Base-by-base conservation (phyloP, 2,113 vertebrate species). In the Pluvianellus socialis region DNA sequence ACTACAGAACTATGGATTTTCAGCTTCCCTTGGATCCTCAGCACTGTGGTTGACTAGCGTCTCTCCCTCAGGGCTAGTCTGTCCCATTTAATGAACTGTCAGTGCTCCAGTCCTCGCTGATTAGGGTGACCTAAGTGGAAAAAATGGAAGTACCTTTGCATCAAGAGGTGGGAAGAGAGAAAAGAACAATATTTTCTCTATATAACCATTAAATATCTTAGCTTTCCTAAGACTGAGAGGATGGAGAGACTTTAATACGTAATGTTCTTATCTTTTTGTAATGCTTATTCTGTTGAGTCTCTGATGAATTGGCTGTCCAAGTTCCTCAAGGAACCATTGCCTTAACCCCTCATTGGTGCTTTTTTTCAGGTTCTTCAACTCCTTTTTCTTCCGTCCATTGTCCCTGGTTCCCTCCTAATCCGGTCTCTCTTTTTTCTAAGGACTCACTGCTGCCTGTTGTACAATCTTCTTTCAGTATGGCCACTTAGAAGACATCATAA, bases 31-130 rank as follows among this genome's bases (percentile, higher is more conserved):
- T 81, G 62, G 35, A 65, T 89, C 33, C 75, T 80, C 66, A 89
- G 66, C 77, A 2, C 58, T 35, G 40, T 62, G 62, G 17, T 38
- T 92, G n/a, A 4, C 77, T 53, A 56, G 20, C 73, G 32, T 55
- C 40, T 91, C 21, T 76, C 91, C 91, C 84, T 66, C 62, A 52
- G 94, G 86, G 73, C 84, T 74, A 22, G 20, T 59, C 76, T 96
- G 67, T 97, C 71, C 8, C 40, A 77, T 52, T 90, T 95, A 95
- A 91, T 95, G 76, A 95, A 56, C 89, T 91, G 56, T 56, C 77
- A 45, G 24, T 85, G 65, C 70, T 89, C 66, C 58, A 73, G 0
- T 91, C 66, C 77, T 88, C 49, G 19, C 70, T 86, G 89, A 88
- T 88, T 47, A 76, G 53, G 50, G 23, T 63, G 77, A 86, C 91